A percentile compares a stretch with the other conserved stretches of the same genome.
These are phyloP conservation scores for Criorhina ranunculi DNA, from an alignment of 2,888 invertebrate genomes.

Conservation along the genomic window DNA sequence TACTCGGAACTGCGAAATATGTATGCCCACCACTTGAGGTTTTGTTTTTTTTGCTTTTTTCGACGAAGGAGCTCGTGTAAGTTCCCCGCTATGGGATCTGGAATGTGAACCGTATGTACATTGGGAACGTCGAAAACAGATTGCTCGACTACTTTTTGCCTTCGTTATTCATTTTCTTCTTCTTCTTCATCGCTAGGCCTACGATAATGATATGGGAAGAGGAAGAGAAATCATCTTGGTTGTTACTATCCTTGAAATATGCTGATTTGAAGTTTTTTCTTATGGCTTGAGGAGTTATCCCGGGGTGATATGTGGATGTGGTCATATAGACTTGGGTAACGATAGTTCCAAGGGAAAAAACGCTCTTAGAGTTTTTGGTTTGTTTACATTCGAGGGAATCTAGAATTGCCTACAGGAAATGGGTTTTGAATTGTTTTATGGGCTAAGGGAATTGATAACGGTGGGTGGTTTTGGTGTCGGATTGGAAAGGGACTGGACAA, in stretches of 20 bases:
- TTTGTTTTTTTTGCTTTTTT: slow-evolving; percentile 6
- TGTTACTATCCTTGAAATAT: slow-evolving; percentile 60
- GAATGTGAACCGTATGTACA: slow-evolving; percentile 33
- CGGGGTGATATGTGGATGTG: slow-evolving; percentile 6
- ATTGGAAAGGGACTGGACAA: slow-evolving; percentile 8
- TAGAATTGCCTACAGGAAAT: slow-evolving; percentile 49
- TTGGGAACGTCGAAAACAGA: slow-evolving; percentile 61
- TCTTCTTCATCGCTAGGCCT: slow-evolving; percentile 25
- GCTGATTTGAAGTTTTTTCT: slow-evolving; percentile 68
- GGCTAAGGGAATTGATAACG: slow-evolving; percentile 54
- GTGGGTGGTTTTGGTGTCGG: slow-evolving; percentile 18
- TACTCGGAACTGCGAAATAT: slow-evolving; percentile 19
- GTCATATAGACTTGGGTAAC: slow-evolving; percentile 11
- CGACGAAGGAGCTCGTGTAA: not conserved
- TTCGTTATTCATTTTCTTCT: slow-evolving; percentile 24
- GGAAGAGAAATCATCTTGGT: slow-evolving; percentile 65
- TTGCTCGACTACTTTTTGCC: slow-evolving; percentile 34
- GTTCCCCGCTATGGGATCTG: slow-evolving; percentile 10
- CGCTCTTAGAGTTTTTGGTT: slow-evolving; percentile 43
- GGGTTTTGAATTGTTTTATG: slow-evolving; percentile 66
- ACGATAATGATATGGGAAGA: slow-evolving; percentile 57
- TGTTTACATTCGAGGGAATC: slow-evolving; percentile 29
- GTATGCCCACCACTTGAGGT: slow-evolving; percentile 11
- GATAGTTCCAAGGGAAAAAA: slow-evolving; percentile 41
- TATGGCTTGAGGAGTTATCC: slow-evolving; percentile 19